Percentiles rank a stretch among this genome's conserved stretches.
phyloP scores from a whole-genome alignment of 2,113 vertebrate species.

The Pheucticus melanocephalus region DNA sequence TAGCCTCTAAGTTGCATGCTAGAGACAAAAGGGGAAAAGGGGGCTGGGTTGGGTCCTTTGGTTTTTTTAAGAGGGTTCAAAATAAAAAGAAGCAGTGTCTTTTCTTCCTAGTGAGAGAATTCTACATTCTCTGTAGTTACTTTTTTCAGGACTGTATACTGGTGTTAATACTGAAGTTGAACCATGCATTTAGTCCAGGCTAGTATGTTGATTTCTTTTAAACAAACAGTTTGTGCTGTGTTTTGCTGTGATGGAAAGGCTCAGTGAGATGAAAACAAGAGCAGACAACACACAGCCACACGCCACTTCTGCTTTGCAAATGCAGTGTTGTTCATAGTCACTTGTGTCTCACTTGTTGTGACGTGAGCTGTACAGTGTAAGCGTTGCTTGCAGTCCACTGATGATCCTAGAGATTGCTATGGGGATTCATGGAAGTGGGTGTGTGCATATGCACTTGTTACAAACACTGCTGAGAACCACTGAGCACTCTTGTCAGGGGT shows the following conservation, averaged over 20 bases:
- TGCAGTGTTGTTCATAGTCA: not conserved
- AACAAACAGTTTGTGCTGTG: not conserved
- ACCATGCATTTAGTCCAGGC: not conserved
- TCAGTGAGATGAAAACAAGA: not conserved
- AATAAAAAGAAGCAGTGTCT: not conserved
- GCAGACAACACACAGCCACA: not conserved
- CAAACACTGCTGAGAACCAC: not conserved
- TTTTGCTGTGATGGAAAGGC: not conserved
- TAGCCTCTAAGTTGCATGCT: slow-evolving; percentile 56
- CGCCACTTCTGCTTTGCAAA: not conserved
- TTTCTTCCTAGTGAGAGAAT: not conserved
- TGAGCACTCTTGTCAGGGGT: not conserved
- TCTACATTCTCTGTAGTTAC: not conserved
- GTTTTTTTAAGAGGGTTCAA: not conserved
- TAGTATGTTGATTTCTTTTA: not conserved
- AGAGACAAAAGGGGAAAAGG: not conserved
- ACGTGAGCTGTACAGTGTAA: not conserved
- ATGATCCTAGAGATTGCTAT: not conserved
- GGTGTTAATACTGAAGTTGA: not conserved
- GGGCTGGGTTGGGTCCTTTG: not conserved
- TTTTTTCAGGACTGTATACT: not conserved
- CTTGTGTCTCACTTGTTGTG: not conserved
- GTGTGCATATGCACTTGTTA: not conserved
- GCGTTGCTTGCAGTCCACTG: not conserved
- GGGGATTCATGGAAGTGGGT: not conserved